Conservation (phyloP, 2,113 vertebrate species). For the Platycercus adscitus region DNA sequence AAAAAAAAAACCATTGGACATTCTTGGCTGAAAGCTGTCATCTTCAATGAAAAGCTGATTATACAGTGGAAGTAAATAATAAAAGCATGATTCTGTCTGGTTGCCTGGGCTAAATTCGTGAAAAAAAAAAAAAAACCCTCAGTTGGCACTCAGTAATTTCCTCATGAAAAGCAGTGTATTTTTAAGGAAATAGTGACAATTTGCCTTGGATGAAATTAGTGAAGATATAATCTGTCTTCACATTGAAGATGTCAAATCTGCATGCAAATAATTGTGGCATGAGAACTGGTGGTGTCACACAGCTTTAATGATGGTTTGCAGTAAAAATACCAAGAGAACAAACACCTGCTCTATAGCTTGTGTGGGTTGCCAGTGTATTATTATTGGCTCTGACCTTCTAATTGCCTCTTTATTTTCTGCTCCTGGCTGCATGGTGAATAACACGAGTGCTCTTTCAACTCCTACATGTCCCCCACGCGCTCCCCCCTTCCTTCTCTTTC, state of each 20-base stretch:
- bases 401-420: slow-evolving; percentile 59
- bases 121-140: background rate
- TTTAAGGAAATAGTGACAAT: slow-evolving; percentile 40
- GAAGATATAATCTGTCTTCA: slow-evolving; percentile 29
- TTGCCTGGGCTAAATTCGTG: slow-evolving; percentile 31
- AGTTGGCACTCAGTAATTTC: slow-evolving; percentile 18
- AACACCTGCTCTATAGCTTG: background rate
- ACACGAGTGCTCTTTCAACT: slow-evolving; percentile 26
- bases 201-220: slow-evolving; percentile 21
- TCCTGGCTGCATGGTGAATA: slow-evolving; percentile 33
- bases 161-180: slow-evolving; percentile 16
- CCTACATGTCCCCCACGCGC: background rate
- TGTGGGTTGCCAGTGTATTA: background rate
- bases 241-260: slow-evolving; percentile 3
- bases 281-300: background rate
- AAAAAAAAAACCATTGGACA: background rate
- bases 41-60: slow-evolving; percentile 58
- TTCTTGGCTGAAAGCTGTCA: slow-evolving; percentile 57
- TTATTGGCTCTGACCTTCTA: slow-evolving; percentile 68
- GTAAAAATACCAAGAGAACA: slow-evolving; percentile 18
- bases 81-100: slow-evolving; percentile 24
- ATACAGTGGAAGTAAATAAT: slow-evolving; percentile 52
- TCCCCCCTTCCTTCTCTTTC: background rate
- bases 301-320: background rate
- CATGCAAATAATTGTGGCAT: background rate